Conservation (phyloP, 2,888 invertebrate species). For the Ormyrus rosae region DNA sequence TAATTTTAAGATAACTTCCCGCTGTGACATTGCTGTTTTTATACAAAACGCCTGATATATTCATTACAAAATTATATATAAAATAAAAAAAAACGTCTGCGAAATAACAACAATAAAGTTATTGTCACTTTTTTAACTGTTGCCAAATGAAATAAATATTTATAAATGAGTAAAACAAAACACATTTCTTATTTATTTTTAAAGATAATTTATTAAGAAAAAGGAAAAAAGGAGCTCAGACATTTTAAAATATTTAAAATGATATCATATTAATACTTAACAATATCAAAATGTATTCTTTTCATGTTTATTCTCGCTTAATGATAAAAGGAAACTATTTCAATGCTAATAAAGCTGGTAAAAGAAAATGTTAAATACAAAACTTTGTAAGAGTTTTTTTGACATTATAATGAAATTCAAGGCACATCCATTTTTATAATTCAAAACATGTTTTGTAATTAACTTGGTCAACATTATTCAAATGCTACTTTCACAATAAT, state of each 20-base stretch:
- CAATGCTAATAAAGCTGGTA: constrained; percentile 12
- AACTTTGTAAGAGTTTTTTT: not conserved
- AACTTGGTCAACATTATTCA: constrained; percentile 18
- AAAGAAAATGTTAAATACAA: not conserved
- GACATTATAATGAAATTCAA: constrained; percentile 40
- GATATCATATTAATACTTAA: constrained; percentile 12
- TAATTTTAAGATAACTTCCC: constrained; percentile 56
- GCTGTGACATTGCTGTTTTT: constrained; percentile 51
- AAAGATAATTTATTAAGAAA: constrained; percentile 1
- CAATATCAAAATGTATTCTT: not conserved
- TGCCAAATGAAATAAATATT: constrained; percentile 52
- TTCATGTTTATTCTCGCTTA: not conserved
- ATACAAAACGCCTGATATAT: constrained; percentile 39
- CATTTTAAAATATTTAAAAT: constrained; percentile 23
- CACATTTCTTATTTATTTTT: constrained; percentile 15
- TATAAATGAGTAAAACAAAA: constrained; percentile 23
- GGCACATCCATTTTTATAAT: constrained; percentile 41
- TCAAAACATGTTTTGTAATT: constrained; percentile 21
- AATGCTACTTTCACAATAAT: not conserved
- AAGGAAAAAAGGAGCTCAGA: not conserved
- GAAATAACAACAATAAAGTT: constrained; percentile 32
- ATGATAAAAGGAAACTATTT: constrained; percentile 13
- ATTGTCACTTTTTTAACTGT: constrained; percentile 37
- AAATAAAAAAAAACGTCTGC: constrained; percentile 32
- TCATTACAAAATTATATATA: constrained; percentile 30